Base-by-base conservation (phyloP, 2,888 invertebrate genomes). In the Diarsia rubi region DNA sequence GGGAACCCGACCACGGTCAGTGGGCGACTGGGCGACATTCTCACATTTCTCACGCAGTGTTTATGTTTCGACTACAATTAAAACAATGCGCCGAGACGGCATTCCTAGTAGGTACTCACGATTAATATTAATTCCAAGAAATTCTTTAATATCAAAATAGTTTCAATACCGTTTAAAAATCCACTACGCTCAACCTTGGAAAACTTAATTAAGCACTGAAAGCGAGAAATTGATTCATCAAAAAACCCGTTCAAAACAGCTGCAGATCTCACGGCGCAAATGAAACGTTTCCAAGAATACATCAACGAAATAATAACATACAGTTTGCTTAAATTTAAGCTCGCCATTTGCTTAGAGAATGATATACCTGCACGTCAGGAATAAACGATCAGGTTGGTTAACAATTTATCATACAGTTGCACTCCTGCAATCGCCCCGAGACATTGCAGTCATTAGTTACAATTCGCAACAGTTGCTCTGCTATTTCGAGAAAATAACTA, bases 31-130 rank as follows among this genome's bases (percentile, higher is more conserved):
- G n/a, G n/a, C n/a, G n/a, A n/a, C n/a, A n/a, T n/a, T n/a, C n/a
- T n/a, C n/a, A n/a, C n/a, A n/a, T n/a, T 92, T 95, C 95, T 90
- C 95, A 95, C 93, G 94, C 89, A 85, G 87, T 91, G 89, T 91
- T 93, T 93, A 93, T 91, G 87, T 89, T 89, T 84, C 83, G 83
- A 87, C 81, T 87, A 89, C 88, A 90, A 91, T 91, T 91, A 91
- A 90, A 89, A 87, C 86, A 90, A 89, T 88, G 86, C 86, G 82
- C 86, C 78, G 89, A 88, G 89, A 90, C 88, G 82, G 88, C 83
- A 85, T 92, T 93, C 91, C 89, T 74, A 82, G 90, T n/a, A n/a
- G n/a, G n/a, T 87, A 91, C 63, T 73, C 64, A 69, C 68, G 76
- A 49, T 64, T 63, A 67, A 69, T 75, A 76, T 69, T 59, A 69